phyloP scores from a whole-genome alignment of 2,888 invertebrate species.

The Drosophila macrothrix region DNA sequence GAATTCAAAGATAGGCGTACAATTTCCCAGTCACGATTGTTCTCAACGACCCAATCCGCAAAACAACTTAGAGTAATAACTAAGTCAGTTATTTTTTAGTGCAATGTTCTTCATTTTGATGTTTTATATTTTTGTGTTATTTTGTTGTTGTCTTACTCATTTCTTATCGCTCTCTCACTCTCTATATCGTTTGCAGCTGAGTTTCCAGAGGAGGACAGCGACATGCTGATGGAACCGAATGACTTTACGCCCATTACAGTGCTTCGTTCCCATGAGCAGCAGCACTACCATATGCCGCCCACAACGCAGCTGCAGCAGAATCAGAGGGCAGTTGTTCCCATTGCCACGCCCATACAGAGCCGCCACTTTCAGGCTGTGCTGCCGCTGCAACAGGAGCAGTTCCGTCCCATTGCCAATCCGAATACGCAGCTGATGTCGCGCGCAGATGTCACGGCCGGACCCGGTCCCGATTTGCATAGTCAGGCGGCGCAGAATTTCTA shows the following conservation, averaged over 20 bases:
- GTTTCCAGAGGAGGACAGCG: constrained; percentile 84
- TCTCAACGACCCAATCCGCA: not conserved
- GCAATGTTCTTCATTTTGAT: not conserved
- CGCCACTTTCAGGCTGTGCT: constrained; percentile 53
- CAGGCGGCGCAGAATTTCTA: constrained; percentile 90
- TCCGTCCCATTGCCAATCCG: constrained; percentile 70
- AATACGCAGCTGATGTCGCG: constrained; percentile 60
- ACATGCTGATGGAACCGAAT: constrained; percentile 85
- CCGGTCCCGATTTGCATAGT: constrained; percentile 74
- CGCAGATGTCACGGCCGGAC: constrained; percentile 50
- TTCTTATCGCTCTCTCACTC: not conserved
- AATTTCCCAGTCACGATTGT: not conserved
- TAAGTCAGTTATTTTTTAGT: not conserved
- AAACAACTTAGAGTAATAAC: not conserved
- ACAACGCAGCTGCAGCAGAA: constrained; percentile 62
- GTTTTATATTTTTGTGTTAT: not conserved
- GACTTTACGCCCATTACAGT: constrained; percentile 83
- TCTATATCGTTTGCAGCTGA: constrained; percentile 66
- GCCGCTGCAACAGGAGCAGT: constrained; percentile 63
- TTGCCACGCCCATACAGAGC: constrained; percentile 34
- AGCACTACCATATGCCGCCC: constrained; percentile 80
- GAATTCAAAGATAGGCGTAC: not conserved
- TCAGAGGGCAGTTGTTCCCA: constrained; percentile 14
- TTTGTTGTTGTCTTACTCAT: not conserved
- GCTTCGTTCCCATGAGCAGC: constrained; percentile 83